Evolutionary conservation across 2,888 invertebrate species (phyloP).

Genomic region (Epirrhoe tristata): DNA sequence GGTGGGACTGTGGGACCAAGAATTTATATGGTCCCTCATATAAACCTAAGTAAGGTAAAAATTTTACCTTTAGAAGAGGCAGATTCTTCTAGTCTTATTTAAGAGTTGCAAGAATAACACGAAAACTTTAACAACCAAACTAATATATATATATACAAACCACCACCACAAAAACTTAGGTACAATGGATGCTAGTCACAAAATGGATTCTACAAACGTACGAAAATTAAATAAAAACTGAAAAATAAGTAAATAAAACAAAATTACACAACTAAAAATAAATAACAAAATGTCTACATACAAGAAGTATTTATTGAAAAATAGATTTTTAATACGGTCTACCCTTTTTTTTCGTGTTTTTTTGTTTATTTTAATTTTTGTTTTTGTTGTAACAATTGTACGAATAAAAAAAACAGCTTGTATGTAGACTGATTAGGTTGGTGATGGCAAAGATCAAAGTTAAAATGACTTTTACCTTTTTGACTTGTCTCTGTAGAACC

Average conservation of each 20-base stretch:
- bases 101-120: background rate
- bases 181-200: slow-evolving; percentile 20
- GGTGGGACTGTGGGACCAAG: too few species aligned
- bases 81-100: too few species aligned
- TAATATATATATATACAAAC: too few species aligned
- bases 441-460: slow-evolving; percentile 21
- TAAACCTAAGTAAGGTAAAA: too few species aligned
- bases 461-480: background rate
- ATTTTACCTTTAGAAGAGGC: too few species aligned
- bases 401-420: slow-evolving; percentile 29
- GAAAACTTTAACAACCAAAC: slow-evolving; percentile 5
- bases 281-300: slow-evolving; percentile 16
- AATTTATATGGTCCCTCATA: too few species aligned
- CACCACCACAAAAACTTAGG: slow-evolving; percentile 23
- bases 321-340: background rate
- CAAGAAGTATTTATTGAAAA: slow-evolving; percentile 22
- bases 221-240: background rate
- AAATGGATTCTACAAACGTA: slow-evolving; percentile 15
- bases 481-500: background rate
- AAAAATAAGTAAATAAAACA: background rate
- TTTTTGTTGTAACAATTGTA: too few species aligned
- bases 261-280: background rate
- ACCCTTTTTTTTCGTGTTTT: too few species aligned
- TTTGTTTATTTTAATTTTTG: too few species aligned
- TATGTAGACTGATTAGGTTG: slow-evolving; percentile 37